phyloP scores from a whole-genome alignment of 2,888 invertebrate species.

The Ischnus inquisitorius region DNA sequence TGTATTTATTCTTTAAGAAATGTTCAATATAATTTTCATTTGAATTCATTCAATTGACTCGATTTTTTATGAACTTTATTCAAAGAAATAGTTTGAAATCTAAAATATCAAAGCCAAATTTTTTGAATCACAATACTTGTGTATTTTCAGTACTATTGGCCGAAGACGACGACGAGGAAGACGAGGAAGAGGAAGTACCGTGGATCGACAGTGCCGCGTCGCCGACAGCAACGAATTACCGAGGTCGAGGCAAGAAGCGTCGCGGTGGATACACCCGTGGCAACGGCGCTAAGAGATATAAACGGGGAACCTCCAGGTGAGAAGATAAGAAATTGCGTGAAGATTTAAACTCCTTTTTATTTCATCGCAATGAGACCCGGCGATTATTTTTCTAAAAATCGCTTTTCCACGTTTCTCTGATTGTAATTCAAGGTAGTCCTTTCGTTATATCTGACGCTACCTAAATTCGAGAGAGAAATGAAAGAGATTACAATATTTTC shows the following conservation, averaged over 20 bases:
- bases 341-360: neutral
- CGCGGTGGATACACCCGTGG: conserved; percentile 69
- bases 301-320: conserved; percentile 55
- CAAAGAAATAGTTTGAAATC: too few species aligned
- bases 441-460: too few species aligned
- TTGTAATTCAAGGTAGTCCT: too few species aligned
- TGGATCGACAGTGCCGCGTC: conserved; percentile 70
- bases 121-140: too few species aligned
- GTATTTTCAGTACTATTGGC: conserved; percentile 77
- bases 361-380: neutral
- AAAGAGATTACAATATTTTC: too few species aligned
- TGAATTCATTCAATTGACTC: neutral
- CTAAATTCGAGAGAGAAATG: too few species aligned
- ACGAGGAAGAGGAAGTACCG: conserved; percentile 73
- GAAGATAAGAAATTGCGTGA: neutral
- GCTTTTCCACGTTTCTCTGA: too few species aligned
- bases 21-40: too few species aligned
- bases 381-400: too few species aligned
- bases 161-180: conserved; percentile 84
- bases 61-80: neutral
- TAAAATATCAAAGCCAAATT: too few species aligned
- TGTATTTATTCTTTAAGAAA: too few species aligned
- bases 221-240: conserved; percentile 39
- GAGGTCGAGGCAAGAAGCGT: conserved; percentile 77
- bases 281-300: conserved; percentile 59